Percentiles rank a stretch among this genome's conserved stretches.
phyloP scores from a whole-genome alignment of 1,140 invertebrate genomes.

The Thaumetopoea pityocampa region DNA sequence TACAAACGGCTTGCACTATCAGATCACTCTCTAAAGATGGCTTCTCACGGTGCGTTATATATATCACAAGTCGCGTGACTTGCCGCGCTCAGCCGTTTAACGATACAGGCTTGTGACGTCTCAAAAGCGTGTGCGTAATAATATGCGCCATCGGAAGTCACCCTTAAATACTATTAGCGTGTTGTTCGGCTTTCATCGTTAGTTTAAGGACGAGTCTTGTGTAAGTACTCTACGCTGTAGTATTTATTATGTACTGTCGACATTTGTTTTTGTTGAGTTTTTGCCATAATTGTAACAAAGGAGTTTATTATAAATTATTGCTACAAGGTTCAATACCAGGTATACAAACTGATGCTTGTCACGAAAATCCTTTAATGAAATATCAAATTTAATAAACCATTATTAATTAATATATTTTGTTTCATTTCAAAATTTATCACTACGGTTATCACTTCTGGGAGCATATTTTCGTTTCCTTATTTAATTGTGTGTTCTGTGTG shows the following conservation, averaged over 20 bases:
- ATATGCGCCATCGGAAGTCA: not conserved
- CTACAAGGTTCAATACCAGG: constrained; percentile 64
- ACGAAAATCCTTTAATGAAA: constrained; percentile 69
- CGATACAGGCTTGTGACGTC: too few species aligned
- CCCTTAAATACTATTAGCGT: constrained; percentile 21
- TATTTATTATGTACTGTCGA: constrained; percentile 64
- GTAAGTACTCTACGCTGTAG: constrained; percentile 54
- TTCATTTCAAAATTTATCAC: not conserved
- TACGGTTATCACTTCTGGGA: too few species aligned
- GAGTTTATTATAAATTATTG: constrained; percentile 64
- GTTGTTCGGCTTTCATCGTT: constrained; percentile 68
- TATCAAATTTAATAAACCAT: constrained; percentile 74
- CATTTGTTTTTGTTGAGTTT: constrained; percentile 72
- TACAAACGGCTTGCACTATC: constrained; percentile 7
- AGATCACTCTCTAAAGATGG: too few species aligned
- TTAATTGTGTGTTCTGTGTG: too few species aligned
- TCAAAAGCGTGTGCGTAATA: not conserved
- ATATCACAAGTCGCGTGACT: too few species aligned
- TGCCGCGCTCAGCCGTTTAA: too few species aligned
- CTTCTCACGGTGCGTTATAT: too few species aligned
- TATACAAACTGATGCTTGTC: constrained; percentile 71
- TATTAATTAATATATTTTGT: constrained; percentile 40
- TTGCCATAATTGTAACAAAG: constrained; percentile 60
- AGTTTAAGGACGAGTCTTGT: constrained; percentile 58
- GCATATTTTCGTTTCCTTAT: too few species aligned